Percentiles rank a stretch among this genome's conserved stretches.
These are phyloP conservation scores for Eumeta japonica DNA, from an alignment of 1,140 invertebrate species.

Conservation along the genomic window DNA sequence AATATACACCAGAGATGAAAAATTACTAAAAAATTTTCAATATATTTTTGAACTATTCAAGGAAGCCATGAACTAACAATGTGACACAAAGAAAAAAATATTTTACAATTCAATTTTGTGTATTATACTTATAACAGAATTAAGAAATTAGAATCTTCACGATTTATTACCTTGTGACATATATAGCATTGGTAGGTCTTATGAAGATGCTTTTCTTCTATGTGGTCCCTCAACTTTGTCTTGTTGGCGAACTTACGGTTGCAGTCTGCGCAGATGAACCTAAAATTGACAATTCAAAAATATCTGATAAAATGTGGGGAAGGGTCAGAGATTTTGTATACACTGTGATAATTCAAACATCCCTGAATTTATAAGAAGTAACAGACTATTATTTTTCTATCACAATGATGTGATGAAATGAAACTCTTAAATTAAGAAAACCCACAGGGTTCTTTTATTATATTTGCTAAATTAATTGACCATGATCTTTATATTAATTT, in stretches of 20 bases:
- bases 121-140: too few species aligned
- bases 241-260: slow-evolving; percentile 33
- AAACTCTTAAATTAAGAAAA: not conserved
- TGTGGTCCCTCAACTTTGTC: slow-evolving; percentile 42
- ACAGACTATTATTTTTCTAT: not conserved
- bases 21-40: not conserved
- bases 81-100: not conserved
- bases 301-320: too few species aligned
- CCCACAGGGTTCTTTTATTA: too few species aligned
- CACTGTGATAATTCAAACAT: not conserved
- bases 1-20: too few species aligned
- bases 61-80: too few species aligned
- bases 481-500: too few species aligned
- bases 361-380: not conserved
- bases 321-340: not conserved
- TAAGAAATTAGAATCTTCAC: too few species aligned
- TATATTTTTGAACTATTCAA: not conserved
- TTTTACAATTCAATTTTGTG: too few species aligned
- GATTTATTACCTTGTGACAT: slow-evolving; percentile 42
- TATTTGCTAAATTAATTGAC: too few species aligned
- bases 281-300: slow-evolving; percentile 10
- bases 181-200: slow-evolving; percentile 36
- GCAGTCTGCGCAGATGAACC: slow-evolving; percentile 43
- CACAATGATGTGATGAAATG: not conserved
- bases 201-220: slow-evolving; percentile 41